phyloP scores from a whole-genome alignment of 2,888 invertebrate genomes.

The Luffia ferchaultella region DNA sequence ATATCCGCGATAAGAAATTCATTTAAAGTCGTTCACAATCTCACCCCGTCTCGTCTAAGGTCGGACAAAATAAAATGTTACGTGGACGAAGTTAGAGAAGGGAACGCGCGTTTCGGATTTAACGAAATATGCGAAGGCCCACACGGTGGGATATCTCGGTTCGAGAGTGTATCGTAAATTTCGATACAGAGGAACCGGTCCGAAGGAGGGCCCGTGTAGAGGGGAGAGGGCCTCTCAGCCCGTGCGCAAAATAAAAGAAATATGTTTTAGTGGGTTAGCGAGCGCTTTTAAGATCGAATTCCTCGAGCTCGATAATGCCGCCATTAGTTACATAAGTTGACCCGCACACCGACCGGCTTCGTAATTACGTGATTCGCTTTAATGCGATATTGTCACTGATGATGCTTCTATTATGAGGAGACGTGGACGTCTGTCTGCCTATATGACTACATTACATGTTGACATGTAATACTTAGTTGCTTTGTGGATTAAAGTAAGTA shows the following conservation, averaged over 20 bases:
- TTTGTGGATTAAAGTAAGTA: too few relatives aligned
- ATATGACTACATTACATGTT: too few relatives aligned
- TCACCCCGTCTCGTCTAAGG: neutral
- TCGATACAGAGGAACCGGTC: constrained; percentile 56
- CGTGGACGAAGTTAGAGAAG: neutral
- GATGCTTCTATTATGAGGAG: too few relatives aligned
- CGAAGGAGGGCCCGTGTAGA: constrained; percentile 29
- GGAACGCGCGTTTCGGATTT: neutral
- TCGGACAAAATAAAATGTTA: neutral
- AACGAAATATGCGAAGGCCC: constrained; percentile 36
- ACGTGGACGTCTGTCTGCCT: too few relatives aligned
- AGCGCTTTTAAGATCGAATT: constrained; percentile 60
- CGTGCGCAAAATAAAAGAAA: constrained; percentile 60
- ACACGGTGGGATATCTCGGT: constrained; percentile 18
- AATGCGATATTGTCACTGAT: constrained; percentile 28
- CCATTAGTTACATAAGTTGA: constrained; percentile 54
- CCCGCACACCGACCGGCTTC: constrained; percentile 21
- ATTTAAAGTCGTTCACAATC: neutral
- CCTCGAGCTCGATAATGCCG: constrained; percentile 45
- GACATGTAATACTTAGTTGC: too few relatives aligned
- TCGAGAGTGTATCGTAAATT: constrained; percentile 38
- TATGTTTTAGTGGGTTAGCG: constrained; percentile 65
- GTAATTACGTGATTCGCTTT: constrained; percentile 50
- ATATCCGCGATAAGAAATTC: constrained; percentile 51
- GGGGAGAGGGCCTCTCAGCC: constrained; percentile 22